Evolutionary conservation across 2,113 vertebrate species (phyloP).

Genomic region (Eublepharis macularius): DNA sequence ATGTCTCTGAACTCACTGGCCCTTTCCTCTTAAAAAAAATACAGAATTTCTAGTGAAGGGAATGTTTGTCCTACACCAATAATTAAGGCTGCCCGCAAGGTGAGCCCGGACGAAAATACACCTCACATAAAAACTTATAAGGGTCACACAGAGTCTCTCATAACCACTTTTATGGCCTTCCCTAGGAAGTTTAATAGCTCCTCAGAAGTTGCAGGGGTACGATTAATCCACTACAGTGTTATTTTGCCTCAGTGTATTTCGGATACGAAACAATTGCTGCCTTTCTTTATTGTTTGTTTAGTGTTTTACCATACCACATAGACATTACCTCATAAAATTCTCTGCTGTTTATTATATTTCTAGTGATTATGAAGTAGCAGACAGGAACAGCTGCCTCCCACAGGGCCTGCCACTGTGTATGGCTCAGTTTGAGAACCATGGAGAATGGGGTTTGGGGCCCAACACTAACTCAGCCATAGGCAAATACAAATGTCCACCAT

Average conservation of each 20-base stretch:
- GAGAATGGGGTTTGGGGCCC: neutral
- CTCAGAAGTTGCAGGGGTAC: slow-evolving; percentile 25
- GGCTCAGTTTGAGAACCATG: neutral
- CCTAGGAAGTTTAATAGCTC: slow-evolving; percentile 20
- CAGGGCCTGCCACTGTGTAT: neutral
- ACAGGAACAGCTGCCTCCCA: slow-evolving; percentile 4
- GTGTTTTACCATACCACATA: slow-evolving; percentile 36
- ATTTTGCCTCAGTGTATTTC: slow-evolving; percentile 46
- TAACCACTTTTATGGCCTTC: slow-evolving; percentile 50
- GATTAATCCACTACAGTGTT: slow-evolving; percentile 22
- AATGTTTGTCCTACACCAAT: slow-evolving; percentile 45
- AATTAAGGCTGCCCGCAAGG: slow-evolving; percentile 11
- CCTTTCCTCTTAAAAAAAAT: neutral
- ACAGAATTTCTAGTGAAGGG: slow-evolving; percentile 43
- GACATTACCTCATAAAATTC: slow-evolving; percentile 62
- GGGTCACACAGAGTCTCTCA: slow-evolving; percentile 36
- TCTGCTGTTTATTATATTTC: slow-evolving; percentile 44
- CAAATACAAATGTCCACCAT: too few relatives aligned
- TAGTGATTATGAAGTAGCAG: neutral
- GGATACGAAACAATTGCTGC: slow-evolving; percentile 39
- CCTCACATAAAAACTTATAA: slow-evolving; percentile 49
- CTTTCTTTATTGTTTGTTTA: slow-evolving; percentile 62
- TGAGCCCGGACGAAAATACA: slow-evolving; percentile 47
- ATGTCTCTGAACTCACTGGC: neutral
- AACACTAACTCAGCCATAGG: neutral